A percentile compares a stretch with the other conserved stretches of the same genome.
phyloP scores from a whole-genome alignment of 2,888 invertebrate genomes.

The Glaucopsyche alexis region DNA sequence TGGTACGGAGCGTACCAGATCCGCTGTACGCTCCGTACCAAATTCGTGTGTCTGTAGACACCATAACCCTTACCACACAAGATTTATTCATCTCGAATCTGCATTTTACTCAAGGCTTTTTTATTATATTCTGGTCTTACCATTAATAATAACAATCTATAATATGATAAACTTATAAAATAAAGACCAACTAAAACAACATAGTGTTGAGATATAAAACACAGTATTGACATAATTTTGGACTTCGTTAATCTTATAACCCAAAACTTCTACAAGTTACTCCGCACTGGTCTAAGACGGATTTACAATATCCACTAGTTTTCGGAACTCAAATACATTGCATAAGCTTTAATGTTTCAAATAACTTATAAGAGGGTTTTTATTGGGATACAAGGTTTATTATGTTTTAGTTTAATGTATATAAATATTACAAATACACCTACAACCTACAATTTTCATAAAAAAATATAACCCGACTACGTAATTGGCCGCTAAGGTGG shows the following conservation, averaged over 20 bases:
- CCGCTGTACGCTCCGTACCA: too few species aligned
- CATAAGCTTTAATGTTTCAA: constrained; percentile 23
- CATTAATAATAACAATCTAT: too few species aligned
- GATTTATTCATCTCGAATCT: not conserved
- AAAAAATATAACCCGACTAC: too few species aligned
- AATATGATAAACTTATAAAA: too few species aligned
- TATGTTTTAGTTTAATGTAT: not conserved
- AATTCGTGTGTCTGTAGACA: too few species aligned
- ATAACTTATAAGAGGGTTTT: not conserved
- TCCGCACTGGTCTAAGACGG: constrained; percentile 35
- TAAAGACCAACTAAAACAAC: too few species aligned
- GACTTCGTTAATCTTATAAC: constrained; percentile 35
- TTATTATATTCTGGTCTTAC: too few species aligned
- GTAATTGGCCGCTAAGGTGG: too few species aligned
- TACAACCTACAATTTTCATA: too few species aligned
- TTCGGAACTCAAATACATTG: constrained; percentile 35
- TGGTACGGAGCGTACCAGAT: too few species aligned
- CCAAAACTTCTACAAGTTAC: constrained; percentile 34
- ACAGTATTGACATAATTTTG: not conserved
- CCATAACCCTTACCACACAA: not conserved
- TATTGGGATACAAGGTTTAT: not conserved
- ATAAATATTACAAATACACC: too few species aligned
- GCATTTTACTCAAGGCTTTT: not conserved
- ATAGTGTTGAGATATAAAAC: not conserved
- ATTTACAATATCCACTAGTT: constrained; percentile 35